Base-by-base conservation (phyloP, 2,797 vertebrate genomes). In the Pteropus rufus region DNA sequence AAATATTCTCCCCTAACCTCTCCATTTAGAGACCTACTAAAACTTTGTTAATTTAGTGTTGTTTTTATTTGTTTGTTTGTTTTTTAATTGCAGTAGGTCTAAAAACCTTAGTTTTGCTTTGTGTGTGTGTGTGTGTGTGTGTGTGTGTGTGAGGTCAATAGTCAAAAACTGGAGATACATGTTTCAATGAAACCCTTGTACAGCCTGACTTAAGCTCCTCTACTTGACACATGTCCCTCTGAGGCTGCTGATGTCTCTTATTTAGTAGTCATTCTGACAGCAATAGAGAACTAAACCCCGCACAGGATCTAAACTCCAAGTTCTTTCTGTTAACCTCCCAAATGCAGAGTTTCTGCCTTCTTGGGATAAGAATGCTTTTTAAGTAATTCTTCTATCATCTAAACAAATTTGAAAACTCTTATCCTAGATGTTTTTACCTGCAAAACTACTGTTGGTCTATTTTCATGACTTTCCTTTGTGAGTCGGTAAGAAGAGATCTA, bases 241-340 rank as follows among this genome's bases (percentile, higher is more conserved):
- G 24, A 41, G 54, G 34, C 24, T 1, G 16, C 0, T 3, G 0
- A 72, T 36, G 7, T 52, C 39, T 69, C 34, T 26, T 7, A 46
- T 19, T 67, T 24, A 67, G 58, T 14, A 11, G 16, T 72, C n/a
- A 70, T 29, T 60, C 24, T n/a, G 24, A 54, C 2, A 79, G 15
- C 29, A 84, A 46, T 23, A 65, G 24, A 21, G 15, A 81, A 11
- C 19, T 56, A 52, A 46, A 54, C 75, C 18, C 31, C 54, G 16
- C 31, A 31, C 12, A 21, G 21, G 23, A 14, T 34, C 52, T 93
- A 84, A 94, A 79, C 26, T 75, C n/a, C 7, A 58, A 31, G n/a
- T 88, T 83, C 4, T 54, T 88, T 88, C 44, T n/a, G 10, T 56
- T 24, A 72, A 12, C 56, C 39, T 94, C 77, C 14, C 39, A 88